phyloP scores from a whole-genome alignment of 2,797 vertebrate genomes.

The Mormyrus hasselquistii region DNA sequence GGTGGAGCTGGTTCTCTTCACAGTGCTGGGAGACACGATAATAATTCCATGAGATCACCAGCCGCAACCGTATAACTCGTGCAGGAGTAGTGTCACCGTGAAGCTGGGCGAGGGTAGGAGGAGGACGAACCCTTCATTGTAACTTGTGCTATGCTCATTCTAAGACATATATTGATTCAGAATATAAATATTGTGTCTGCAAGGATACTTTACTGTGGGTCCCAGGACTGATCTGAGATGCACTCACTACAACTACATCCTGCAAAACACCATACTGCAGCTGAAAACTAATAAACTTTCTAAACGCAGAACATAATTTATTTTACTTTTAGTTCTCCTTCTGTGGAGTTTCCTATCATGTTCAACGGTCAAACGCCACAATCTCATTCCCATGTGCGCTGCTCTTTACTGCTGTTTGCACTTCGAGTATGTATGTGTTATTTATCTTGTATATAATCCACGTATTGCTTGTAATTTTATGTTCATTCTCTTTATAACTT shows the following conservation, averaged over 20 bases:
- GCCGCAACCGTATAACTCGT: neutral
- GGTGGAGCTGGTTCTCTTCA: conserved; percentile 90
- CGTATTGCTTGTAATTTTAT: neutral
- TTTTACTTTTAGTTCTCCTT: neutral
- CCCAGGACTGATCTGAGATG: neutral
- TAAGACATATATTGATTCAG: neutral
- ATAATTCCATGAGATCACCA: neutral
- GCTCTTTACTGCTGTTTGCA: neutral
- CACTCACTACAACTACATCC: neutral
- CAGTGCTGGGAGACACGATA: conserved; percentile 60
- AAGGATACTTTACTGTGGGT: neutral
- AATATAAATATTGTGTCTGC: neutral
- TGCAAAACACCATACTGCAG: neutral
- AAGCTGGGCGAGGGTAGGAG: neutral
- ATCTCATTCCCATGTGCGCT: neutral
- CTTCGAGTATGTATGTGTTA: neutral
- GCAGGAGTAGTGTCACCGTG: too few species aligned
- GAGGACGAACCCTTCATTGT: neutral
- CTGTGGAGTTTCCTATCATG: neutral
- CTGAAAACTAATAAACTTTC: neutral
- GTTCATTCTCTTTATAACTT: neutral
- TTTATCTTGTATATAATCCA: neutral
- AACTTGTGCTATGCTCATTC: neutral
- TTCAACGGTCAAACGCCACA: neutral
- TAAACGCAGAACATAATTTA: neutral